Percentiles rank a stretch among this genome's conserved stretches.
Evolutionary conservation across 2,113 vertebrate genomes (phyloP).

Genomic region (Periophthalmus modestus): DNA sequence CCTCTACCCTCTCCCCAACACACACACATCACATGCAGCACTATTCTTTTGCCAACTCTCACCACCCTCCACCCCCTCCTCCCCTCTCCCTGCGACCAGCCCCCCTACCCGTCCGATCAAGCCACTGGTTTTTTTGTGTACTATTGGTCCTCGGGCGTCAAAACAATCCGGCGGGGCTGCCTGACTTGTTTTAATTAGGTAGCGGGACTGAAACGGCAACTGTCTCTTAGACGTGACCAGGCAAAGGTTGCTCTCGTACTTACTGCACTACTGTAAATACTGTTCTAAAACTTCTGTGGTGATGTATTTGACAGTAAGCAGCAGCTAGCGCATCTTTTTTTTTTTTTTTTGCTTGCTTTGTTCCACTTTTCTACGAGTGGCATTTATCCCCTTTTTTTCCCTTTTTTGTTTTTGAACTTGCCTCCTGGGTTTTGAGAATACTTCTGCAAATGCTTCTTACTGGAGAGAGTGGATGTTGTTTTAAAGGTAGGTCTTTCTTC

Average conservation of each 20-base stretch:
- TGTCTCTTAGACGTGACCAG: conserved; percentile 95
- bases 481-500: conserved; percentile 89
- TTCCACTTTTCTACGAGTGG: conserved; percentile 82
- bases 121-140: conserved; percentile 86
- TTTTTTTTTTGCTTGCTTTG: conserved; percentile 77
- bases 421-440: conserved; percentile 81
- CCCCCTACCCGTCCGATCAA: conserved; percentile 70
- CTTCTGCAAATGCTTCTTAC: conserved; percentile 94
- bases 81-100: conserved; percentile 39
- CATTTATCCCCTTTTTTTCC: conserved; percentile 68
- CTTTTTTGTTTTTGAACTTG: conserved; percentile 81
- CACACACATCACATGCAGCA: conserved; percentile 29
- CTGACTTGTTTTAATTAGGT: conserved; percentile 99
- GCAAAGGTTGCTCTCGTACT: conserved; percentile 83
- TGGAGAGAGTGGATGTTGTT: conserved; percentile 88
- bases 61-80: conserved; percentile 54
- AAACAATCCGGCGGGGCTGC: conserved; percentile 98
- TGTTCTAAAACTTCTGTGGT: conserved; percentile 94
- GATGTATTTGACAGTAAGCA: conserved; percentile 96
- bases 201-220: conserved; percentile 87
- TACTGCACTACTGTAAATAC: conserved; percentile 89
- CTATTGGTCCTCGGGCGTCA: conserved; percentile 96
- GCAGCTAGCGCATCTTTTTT: conserved; percentile 89
- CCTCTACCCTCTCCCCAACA: conserved; percentile 23
- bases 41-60: conserved; percentile 65